These are phyloP conservation scores for Zelostemma sp. DNA, from an alignment of 1,140 invertebrate genomes.

Conservation along the genomic window DNA sequence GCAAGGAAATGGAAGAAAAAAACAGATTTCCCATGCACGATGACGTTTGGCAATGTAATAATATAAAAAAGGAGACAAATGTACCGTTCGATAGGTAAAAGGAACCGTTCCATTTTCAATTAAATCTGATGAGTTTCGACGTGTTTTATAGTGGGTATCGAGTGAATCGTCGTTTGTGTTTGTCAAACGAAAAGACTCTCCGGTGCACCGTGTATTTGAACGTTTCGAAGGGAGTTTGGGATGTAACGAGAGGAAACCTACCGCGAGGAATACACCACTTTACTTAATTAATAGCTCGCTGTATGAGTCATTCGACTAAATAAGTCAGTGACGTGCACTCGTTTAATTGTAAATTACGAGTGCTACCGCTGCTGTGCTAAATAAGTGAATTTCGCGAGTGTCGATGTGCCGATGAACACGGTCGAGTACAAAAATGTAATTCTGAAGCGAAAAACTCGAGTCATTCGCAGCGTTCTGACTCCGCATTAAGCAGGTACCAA, in stretches of 20 bases:
- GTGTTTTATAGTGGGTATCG: conserved; percentile 14
- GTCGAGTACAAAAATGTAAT: conserved; percentile 9
- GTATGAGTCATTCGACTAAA: conserved; percentile 54
- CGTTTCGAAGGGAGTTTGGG: not conserved
- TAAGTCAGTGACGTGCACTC: conserved; percentile 52
- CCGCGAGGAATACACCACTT: conserved; percentile 20
- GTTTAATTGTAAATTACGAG: conserved; percentile 42
- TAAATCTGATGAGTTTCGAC: conserved; percentile 28
- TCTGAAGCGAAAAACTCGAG: too few relatives aligned
- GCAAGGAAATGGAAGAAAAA: conserved; percentile 27
- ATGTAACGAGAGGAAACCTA: conserved; percentile 5
- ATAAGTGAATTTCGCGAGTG: too few relatives aligned
- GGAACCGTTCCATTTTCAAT: conserved; percentile 35
- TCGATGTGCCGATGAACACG: too few relatives aligned
- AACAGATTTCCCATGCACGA: too few relatives aligned
- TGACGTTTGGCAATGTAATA: too few relatives aligned
- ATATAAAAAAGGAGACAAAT: conserved; percentile 38
- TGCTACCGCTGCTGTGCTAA: conserved; percentile 17
- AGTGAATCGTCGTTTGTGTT: too few relatives aligned
- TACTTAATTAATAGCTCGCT: conserved; percentile 45
- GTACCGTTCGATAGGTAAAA: conserved; percentile 48
- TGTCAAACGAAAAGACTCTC: too few relatives aligned
- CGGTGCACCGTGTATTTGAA: not conserved
- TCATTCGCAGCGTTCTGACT: conserved; percentile 2
- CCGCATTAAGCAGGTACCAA: not conserved